Evolutionary conservation across 2,888 invertebrate genomes (phyloP), one percentile per base, ranked within the genome.

Genomic region (Drosophila subsilvestris): DNA sequence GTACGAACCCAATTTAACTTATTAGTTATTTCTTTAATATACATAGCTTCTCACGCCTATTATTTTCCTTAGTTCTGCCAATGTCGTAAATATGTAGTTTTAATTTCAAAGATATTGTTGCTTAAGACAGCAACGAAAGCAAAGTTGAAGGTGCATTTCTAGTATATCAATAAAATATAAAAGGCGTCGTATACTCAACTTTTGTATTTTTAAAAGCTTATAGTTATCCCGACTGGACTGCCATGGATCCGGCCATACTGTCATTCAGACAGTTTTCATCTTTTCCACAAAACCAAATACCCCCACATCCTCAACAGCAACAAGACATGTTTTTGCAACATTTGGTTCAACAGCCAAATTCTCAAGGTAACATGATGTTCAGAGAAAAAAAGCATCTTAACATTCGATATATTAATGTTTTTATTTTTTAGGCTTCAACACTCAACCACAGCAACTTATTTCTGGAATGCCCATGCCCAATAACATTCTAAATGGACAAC

Each of bases 231-330:
- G 97, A 97, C 93, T 97, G 97, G 97, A 96, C 97, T 86, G 95
- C 96, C 79, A 95, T 98, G 94, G 98, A 98, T 93, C 98, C 98
- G 68, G 98, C 98, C 79, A 98, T 98, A 81, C 89, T 92, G 76
- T 92, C 92, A 70, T 92, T 91, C 81, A 89, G 92, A 69, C 92
- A 92, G 83, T 92, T 90, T 76, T 92, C 92, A 65, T 90, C 91
- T 61, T 92, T 90, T 85, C 91, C 91, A 51, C 92, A 92, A 65
- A 92, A 89, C 58, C 91, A 89, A 78, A 85, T 86, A 45, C 80
- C 85, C 63, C 89, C 89, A 63, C 88, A 78, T 44, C 91, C 92
- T 65, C 90, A 86, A 18, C 82, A 79, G 43, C 85, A 86, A 67
- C 37, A 37, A 14, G 91, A 91, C 88, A 83, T 91, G 75, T 90